phyloP scores from a whole-genome alignment of 2,113 vertebrate genomes.

The Peucedramus taeniatus region DNA sequence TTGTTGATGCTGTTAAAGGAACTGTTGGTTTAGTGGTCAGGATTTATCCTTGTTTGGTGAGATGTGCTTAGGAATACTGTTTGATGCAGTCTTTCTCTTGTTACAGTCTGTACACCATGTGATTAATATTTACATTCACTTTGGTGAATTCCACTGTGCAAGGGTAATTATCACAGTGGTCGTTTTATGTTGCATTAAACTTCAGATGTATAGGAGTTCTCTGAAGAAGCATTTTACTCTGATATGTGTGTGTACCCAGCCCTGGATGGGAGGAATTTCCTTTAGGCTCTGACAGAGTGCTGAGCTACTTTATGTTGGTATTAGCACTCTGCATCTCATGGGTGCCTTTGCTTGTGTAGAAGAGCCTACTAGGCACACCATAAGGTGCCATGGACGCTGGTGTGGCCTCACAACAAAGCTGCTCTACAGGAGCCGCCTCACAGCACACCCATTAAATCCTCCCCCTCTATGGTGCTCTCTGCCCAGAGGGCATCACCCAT shows the following conservation, averaged over 20 bases:
- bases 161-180: background rate
- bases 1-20: background rate
- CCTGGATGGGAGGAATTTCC: background rate
- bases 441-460: background rate
- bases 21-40: background rate
- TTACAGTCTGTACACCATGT: background rate
- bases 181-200: background rate
- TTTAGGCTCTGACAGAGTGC: background rate
- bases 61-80: background rate
- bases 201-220: background rate
- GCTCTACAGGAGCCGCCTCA: background rate
- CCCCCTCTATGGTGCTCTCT: background rate
- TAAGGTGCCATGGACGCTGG: background rate
- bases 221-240: background rate
- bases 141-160: background rate
- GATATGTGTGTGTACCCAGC: background rate
- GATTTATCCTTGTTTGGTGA: background rate
- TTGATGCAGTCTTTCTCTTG: background rate
- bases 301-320: background rate
- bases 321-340: background rate
- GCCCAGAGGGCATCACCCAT: background rate
- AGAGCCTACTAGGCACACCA: background rate
- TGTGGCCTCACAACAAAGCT: background rate
- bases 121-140: background rate
- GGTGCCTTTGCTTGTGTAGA: background rate